These are phyloP conservation scores for Anthopleura xanthogrammica DNA, from an alignment of 92 coral and sea anemone species.

Conservation along the genomic window DNA sequence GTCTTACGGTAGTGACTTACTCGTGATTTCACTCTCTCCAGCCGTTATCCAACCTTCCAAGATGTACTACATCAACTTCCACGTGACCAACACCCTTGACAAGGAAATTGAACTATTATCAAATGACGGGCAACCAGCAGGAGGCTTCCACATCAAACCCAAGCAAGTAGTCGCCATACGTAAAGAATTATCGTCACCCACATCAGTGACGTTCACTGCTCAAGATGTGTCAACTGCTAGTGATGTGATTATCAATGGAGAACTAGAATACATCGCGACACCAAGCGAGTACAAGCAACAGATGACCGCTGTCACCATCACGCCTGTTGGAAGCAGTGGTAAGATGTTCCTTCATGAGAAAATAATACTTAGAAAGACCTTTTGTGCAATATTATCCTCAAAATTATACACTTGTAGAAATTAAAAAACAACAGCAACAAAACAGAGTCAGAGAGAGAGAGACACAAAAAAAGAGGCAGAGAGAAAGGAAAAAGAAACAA, in stretches of 20 bases:
- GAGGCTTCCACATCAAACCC: slow-evolving; percentile 60
- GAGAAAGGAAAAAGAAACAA: too few species aligned
- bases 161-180: slow-evolving; percentile 51
- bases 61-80: slow-evolving; percentile 69
- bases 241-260: slow-evolving; percentile 63
- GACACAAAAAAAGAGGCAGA: too few species aligned
- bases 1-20: not conserved
- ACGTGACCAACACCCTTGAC: slow-evolving; percentile 61
- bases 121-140: slow-evolving; percentile 80
- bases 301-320: slow-evolving; percentile 51
- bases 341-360: not conserved
- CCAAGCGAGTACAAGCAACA: slow-evolving; percentile 77
- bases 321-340: slow-evolving; percentile 55
- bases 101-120: slow-evolving; percentile 57
- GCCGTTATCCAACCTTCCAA: slow-evolving; percentile 87
- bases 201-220: slow-evolving; percentile 69
- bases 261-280: slow-evolving; percentile 51
- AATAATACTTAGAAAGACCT: too few species aligned
- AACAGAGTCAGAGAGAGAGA: too few species aligned
- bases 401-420: too few species aligned
- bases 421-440: too few species aligned
- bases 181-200: slow-evolving; percentile 69
- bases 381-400: too few species aligned
- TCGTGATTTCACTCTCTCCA: slow-evolving; percentile 22
- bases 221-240: slow-evolving; percentile 56